Evolutionary conservation across 2,888 invertebrate genomes (phyloP), one percentile per base, ranked within the genome.

Genomic region (Allophyes oxyacanthae): DNA sequence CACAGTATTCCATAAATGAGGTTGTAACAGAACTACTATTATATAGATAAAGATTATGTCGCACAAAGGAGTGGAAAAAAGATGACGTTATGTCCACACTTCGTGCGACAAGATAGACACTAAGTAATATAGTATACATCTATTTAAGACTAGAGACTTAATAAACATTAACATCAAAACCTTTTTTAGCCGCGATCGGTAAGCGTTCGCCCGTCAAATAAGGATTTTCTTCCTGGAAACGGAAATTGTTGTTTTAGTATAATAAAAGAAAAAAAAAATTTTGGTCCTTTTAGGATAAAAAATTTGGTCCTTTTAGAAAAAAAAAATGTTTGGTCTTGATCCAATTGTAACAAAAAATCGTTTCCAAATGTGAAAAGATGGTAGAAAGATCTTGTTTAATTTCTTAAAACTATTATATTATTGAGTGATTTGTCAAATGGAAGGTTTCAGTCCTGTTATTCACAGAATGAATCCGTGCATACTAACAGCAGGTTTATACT

Each of bases 131-230:
- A 75, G 75, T 53, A 70, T 78, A 75, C 58, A 51, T 63, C 52
- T 68, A 68, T 71, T 58, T 60, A 61, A 66, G 64, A 72, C 56
- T 75, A 20, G 20, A 20, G 55, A 67, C 65, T 86, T 89, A 91
- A 72, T 83, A 90, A 43, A 85, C 72, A 62, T 84, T 88, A 58
- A 97, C 96, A 81, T 97, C 96, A 84, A 96, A 96, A 77, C 98
- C 98, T 90, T 99, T 99, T 90, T 99, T 99, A 53, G 99, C 98
- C 34, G 98, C 98, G 65, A 98, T 97, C 8, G 98, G 98, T 64
- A 98, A 94, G 78, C 97, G 97, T 81, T 98, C 97, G 34, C 98
- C 98, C 77, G 95, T 95, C 78, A 98, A 94, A 83, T 95, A 99
- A 8, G 98, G 98, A 91, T 99, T 98, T 66, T 94, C 92, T 67